These are phyloP conservation scores for Abscondita cerata DNA, from an alignment of 2,888 invertebrate genomes.

Conservation along the genomic window DNA sequence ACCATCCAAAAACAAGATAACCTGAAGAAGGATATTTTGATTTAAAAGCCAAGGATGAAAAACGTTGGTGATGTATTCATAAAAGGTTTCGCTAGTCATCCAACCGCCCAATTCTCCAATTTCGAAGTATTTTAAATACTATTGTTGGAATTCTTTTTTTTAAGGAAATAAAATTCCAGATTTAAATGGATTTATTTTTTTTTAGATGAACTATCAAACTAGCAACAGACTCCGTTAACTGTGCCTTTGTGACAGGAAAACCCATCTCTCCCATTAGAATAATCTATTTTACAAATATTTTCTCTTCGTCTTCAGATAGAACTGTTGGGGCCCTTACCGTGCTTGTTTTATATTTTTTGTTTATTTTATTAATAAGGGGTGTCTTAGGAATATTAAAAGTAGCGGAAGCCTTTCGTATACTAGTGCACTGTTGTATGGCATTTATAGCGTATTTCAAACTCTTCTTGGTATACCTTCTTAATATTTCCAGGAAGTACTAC, in stretches of 20 bases:
- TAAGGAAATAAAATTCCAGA: constrained; percentile 42
- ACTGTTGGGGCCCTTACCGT: background rate
- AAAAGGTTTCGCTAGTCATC: constrained; percentile 56
- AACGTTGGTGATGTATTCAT: constrained; percentile 51
- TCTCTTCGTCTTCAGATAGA: background rate
- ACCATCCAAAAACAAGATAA: constrained; percentile 55
- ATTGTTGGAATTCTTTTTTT: constrained; percentile 42
- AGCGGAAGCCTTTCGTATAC: background rate
- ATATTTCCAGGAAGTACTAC: too few relatives aligned
- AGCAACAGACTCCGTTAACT: background rate
- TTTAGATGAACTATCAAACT: background rate
- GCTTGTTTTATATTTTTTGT: background rate
- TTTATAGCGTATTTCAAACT: too few relatives aligned
- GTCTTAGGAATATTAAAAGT: background rate
- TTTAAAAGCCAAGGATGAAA: constrained; percentile 40
- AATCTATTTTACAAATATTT: background rate
- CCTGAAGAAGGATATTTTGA: constrained; percentile 44
- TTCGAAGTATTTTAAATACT: constrained; percentile 42
- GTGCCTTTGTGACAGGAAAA: background rate
- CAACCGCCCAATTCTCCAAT: constrained; percentile 55
- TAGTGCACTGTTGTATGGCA: too few relatives aligned
- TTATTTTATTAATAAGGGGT: background rate
- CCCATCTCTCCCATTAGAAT: background rate
- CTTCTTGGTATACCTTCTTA: too few relatives aligned
- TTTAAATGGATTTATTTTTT: too few relatives aligned